Conservation (phyloP, 1,140 invertebrate species). For the Plectus sambesii region DNA sequence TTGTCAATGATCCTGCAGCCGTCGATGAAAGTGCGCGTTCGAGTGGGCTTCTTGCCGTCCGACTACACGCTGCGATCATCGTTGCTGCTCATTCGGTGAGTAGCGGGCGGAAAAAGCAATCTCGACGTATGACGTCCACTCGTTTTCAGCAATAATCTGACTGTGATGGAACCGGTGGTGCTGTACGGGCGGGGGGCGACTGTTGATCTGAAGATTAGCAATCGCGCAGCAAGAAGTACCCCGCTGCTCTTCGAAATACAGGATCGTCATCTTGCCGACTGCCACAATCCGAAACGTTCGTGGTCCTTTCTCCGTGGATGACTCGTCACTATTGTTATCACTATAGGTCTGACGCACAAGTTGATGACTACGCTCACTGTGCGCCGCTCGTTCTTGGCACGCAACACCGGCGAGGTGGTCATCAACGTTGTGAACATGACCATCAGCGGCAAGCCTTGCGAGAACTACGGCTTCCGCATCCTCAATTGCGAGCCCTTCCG, state of each 20-base stretch:
- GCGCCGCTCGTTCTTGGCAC: slow-evolving; percentile 69
- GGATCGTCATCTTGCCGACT: slow-evolving; percentile 69
- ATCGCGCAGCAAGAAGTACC: slow-evolving; percentile 62
- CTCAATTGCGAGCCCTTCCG: slow-evolving; percentile 70
- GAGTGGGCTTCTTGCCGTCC: slow-evolving; percentile 51
- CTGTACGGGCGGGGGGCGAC: slow-evolving; percentile 67
- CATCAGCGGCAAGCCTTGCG: slow-evolving; percentile 63
- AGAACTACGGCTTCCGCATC: slow-evolving; percentile 74
- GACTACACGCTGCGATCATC: slow-evolving; percentile 51
- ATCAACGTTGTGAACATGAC: slow-evolving; percentile 60
- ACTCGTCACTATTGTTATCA: slow-evolving; percentile 31
- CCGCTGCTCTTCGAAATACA: slow-evolving; percentile 71
- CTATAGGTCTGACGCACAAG: slow-evolving; percentile 51
- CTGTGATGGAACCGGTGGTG: slow-evolving; percentile 70
- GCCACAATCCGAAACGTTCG: slow-evolving; percentile 50
- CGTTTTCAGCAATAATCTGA: slow-evolving; percentile 73
- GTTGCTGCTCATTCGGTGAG: slow-evolving; percentile 52
- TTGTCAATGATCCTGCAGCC: slow-evolving; percentile 51
- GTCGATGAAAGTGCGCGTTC: slow-evolving; percentile 49
- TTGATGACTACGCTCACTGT: slow-evolving; percentile 61
- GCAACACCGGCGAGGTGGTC: slow-evolving; percentile 69
- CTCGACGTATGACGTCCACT: slow-evolving; percentile 7
- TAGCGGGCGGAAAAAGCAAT: no score
- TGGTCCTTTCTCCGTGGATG: slow-evolving; percentile 8
- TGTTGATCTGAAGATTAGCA: slow-evolving; percentile 79